phyloP scores from a whole-genome alignment of 2,888 invertebrate genomes.

The Aporophyla lueneburgensis region DNA sequence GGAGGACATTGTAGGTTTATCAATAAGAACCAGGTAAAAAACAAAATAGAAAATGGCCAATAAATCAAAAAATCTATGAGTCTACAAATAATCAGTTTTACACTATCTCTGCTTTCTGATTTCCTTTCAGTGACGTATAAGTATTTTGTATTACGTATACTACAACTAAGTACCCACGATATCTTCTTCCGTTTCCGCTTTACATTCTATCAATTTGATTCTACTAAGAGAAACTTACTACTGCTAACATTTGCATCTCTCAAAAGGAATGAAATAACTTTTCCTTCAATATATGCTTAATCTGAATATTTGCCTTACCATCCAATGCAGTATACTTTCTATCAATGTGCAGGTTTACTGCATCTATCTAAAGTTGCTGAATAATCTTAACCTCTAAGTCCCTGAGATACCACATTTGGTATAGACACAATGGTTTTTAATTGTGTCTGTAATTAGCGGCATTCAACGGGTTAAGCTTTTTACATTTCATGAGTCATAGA shows the following conservation, averaged over 20 bases:
- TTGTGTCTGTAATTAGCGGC: too few species aligned
- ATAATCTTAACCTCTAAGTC: too few species aligned
- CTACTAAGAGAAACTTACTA: slow-evolving; percentile 24
- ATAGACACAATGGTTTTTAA: too few species aligned
- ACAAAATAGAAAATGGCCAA: neutral
- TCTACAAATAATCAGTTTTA: neutral
- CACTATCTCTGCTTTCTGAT: neutral
- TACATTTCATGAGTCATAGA: neutral
- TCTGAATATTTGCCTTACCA: slow-evolving; percentile 40
- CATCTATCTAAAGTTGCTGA: neutral
- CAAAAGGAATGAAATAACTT: slow-evolving; percentile 48
- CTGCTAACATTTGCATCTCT: slow-evolving; percentile 25
- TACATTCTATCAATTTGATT: slow-evolving; percentile 17
- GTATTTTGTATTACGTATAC: neutral
- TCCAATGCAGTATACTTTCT: slow-evolving; percentile 9
- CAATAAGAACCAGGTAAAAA: neutral
- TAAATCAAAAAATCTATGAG: neutral
- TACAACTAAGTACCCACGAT: neutral
- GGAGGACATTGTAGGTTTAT: neutral
- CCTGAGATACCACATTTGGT: too few species aligned
- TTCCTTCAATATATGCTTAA: slow-evolving; percentile 39
- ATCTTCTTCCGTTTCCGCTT: slow-evolving; percentile 9
- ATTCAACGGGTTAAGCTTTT: too few species aligned
- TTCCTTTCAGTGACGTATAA: neutral
- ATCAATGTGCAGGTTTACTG: neutral